Evolutionary conservation across 2,888 invertebrate genomes (phyloP).

Genomic region (Acronicta leporina): DNA sequence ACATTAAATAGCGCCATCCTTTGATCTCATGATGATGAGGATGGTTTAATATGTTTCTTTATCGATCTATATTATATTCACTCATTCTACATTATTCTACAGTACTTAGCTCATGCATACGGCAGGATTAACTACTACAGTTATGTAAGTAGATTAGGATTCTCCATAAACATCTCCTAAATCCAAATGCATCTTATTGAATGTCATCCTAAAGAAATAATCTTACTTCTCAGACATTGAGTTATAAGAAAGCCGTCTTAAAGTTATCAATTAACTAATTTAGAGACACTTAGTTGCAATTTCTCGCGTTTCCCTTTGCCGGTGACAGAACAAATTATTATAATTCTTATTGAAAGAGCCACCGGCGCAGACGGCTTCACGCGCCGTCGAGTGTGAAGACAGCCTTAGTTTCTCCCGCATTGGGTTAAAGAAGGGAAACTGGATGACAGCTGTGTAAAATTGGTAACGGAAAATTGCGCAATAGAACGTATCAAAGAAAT

Average conservation of each 20-base stretch:
- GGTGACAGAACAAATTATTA: conserved; percentile 38
- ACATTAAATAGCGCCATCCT: too few species aligned
- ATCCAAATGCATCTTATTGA: too few species aligned
- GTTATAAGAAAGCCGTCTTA: not conserved
- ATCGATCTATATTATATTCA: too few species aligned
- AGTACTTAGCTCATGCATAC: too few species aligned
- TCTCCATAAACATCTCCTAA: too few species aligned
- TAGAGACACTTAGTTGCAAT: conserved; percentile 6
- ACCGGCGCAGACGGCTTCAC: conserved; percentile 34
- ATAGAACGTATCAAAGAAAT: conserved; percentile 11
- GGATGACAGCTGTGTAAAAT: conserved; percentile 28
- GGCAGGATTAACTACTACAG: too few species aligned
- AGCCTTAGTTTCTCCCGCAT: conserved; percentile 49
- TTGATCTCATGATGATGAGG: too few species aligned
- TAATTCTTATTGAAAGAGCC: conserved; percentile 54
- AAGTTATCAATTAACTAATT: conserved; percentile 3
- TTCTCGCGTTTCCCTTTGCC: conserved; percentile 33
- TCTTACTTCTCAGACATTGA: too few species aligned
- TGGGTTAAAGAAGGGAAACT: conserved; percentile 54
- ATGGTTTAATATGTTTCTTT: too few species aligned
- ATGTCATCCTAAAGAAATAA: too few species aligned
- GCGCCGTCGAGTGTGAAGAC: conserved; percentile 40
- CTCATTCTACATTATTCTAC: too few species aligned
- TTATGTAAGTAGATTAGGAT: too few species aligned
- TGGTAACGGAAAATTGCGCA: conserved; percentile 27